A percentile compares a stretch with the other conserved stretches of the same genome.
Evolutionary conservation across 2,113 vertebrate genomes (phyloP).

Genomic region (Cephalopterus ornatus): DNA sequence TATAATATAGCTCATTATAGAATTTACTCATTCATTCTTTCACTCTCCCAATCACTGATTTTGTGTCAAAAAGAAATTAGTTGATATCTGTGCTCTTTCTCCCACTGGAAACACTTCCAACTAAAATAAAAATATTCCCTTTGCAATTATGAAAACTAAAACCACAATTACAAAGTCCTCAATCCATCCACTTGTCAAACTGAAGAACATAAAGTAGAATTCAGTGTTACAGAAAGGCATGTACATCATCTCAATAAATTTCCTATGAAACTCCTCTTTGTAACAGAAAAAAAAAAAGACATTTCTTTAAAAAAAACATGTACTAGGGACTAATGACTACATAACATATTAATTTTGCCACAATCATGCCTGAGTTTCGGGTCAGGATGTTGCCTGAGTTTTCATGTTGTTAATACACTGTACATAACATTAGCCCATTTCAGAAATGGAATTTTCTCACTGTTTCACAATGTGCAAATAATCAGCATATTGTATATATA

Average conservation of each 20-base stretch:
- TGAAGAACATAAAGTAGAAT: neutral
- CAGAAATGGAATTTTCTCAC: neutral
- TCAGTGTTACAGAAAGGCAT: neutral
- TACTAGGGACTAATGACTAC: neutral
- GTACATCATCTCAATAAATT: neutral
- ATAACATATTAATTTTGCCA: neutral
- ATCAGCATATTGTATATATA: neutral
- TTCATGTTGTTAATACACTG: neutral
- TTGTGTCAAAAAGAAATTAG: neutral
- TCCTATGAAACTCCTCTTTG: neutral
- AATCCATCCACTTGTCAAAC: neutral
- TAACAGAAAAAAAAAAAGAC: neutral
- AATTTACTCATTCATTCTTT: neutral
- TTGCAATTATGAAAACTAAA: neutral
- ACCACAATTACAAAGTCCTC: neutral
- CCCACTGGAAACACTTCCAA: neutral
- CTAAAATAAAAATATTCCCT: neutral
- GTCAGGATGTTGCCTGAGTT: neutral
- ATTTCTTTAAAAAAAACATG: neutral
- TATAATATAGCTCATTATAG: neutral
- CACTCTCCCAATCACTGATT: neutral
- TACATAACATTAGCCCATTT: neutral
- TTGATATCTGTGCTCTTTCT: neutral
- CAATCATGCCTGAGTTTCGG: neutral
- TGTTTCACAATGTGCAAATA: neutral